phyloP scores from a whole-genome alignment of 2,888 invertebrate species.

The Fragum fragum region DNA sequence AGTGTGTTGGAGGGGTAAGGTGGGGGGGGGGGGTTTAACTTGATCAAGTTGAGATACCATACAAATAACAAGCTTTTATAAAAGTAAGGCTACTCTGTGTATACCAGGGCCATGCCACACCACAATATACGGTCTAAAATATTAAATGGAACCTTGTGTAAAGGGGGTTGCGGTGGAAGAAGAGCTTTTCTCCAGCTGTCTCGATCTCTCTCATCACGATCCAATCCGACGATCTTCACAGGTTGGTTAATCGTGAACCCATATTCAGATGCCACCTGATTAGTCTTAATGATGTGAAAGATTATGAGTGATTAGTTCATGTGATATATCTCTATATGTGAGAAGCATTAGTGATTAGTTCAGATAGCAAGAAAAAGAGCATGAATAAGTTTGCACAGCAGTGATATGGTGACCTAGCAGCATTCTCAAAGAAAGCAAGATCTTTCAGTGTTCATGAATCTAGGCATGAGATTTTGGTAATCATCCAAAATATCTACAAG shows the following conservation, averaged over 20 bases:
- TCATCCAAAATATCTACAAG: too few species aligned
- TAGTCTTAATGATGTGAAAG: not conserved
- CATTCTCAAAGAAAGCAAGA: not conserved
- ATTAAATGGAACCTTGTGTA: constrained; percentile 15
- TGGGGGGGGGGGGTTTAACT: too few species aligned
- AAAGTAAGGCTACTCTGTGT: not conserved
- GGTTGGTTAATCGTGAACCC: constrained; percentile 7
- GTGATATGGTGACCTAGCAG: not conserved
- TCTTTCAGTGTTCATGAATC: too few species aligned
- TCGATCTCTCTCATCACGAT: constrained; percentile 18
- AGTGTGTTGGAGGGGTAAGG: too few species aligned
- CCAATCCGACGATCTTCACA: constrained; percentile 15
- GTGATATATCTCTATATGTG: not conserved
- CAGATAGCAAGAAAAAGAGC: not conserved
- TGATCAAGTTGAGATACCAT: not conserved
- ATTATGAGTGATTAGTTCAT: not conserved
- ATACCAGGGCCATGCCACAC: constrained; percentile 22
- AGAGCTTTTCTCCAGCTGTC: constrained; percentile 24
- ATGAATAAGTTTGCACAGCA: not conserved
- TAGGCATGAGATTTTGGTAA: too few species aligned
- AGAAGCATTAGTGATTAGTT: not conserved
- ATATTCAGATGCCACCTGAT: constrained; percentile 7
- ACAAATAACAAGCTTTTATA: not conserved
- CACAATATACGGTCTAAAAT: constrained; percentile 12
- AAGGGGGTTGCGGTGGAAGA: constrained; percentile 1